phyloP scores from a whole-genome alignment of 1,140 invertebrate species.

The Idris sp. region DNA sequence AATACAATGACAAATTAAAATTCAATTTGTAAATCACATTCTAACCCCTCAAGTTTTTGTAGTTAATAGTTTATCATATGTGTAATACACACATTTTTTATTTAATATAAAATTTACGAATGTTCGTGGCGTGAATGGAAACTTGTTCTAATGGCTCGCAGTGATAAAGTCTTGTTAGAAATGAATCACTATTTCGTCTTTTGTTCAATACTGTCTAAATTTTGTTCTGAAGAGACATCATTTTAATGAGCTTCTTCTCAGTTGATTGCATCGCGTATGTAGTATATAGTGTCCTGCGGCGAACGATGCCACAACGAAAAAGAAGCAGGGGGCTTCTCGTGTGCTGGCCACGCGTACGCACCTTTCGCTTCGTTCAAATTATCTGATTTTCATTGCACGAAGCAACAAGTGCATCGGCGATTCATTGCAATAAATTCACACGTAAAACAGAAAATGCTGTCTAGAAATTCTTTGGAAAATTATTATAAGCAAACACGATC shows the following conservation, averaged over 20 bases:
- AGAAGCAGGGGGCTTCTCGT: conserved; percentile 37
- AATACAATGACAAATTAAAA: neutral
- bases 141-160: conserved; percentile 34
- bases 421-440: conserved; percentile 6
- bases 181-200: conserved; percentile 61
- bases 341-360: conserved; percentile 41
- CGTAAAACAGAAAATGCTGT: conserved; percentile 11
- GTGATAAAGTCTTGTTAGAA: conserved; percentile 50
- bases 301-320: conserved; percentile 9
- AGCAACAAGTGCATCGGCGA: conserved; percentile 44
- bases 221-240: conserved; percentile 56
- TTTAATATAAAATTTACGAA: too few relatives aligned
- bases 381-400: conserved; percentile 48
- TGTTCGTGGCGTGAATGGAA: conserved; percentile 38
- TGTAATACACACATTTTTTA: too few relatives aligned
- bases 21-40: too few relatives aligned
- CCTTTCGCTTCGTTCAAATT: conserved; percentile 34
- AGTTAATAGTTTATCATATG: too few relatives aligned
- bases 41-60: too few relatives aligned
- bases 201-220: conserved; percentile 52
- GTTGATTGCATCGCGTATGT: conserved; percentile 55
- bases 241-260: conserved; percentile 57
- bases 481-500: too few relatives aligned
- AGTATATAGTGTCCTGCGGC: conserved; percentile 39
- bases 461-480: neutral